phyloP scores from a whole-genome alignment of 2,888 invertebrate genomes.

The Malacosoma neustria region DNA sequence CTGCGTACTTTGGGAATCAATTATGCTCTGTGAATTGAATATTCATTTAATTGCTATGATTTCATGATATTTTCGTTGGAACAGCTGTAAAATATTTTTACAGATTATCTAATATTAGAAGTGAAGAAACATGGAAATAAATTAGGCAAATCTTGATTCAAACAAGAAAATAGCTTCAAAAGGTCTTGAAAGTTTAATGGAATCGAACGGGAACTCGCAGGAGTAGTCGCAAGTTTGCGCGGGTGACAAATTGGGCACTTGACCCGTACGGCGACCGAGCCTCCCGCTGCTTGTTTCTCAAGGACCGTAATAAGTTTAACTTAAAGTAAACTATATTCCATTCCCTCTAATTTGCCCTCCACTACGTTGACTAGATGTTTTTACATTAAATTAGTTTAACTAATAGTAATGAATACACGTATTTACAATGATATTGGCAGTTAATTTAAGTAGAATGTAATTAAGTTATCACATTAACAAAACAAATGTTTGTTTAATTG shows the following conservation, averaged over 20 bases:
- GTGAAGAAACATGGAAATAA: constrained; percentile 51
- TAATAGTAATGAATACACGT: constrained; percentile 6
- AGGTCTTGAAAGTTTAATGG: constrained; percentile 75
- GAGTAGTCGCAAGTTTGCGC: constrained; percentile 67
- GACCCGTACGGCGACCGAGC: constrained; percentile 62
- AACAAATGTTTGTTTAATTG: not conserved
- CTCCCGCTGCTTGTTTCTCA: constrained; percentile 65
- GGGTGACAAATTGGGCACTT: constrained; percentile 75
- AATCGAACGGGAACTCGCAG: constrained; percentile 64
- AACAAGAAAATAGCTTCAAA: constrained; percentile 70
- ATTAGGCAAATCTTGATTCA: constrained; percentile 67
- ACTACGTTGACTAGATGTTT: constrained; percentile 42
- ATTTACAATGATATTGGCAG: not conserved
- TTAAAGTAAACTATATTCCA: constrained; percentile 74
- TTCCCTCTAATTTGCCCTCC: constrained; percentile 67
- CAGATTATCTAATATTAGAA: no score
- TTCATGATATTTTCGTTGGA: no score
- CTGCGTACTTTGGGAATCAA: no score
- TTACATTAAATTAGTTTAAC: constrained; percentile 35
- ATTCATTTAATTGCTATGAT: no score
- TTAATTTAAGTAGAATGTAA: not conserved
- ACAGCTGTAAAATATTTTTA: no score
- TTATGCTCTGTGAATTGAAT: no score
- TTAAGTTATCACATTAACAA: not conserved
- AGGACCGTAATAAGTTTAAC: constrained; percentile 74